Percentiles rank a stretch among this genome's conserved stretches.
These are phyloP conservation scores for Halocynthia roretzi DNA, from an alignment of 23 tunicate genomes.

Conservation along the genomic window DNA sequence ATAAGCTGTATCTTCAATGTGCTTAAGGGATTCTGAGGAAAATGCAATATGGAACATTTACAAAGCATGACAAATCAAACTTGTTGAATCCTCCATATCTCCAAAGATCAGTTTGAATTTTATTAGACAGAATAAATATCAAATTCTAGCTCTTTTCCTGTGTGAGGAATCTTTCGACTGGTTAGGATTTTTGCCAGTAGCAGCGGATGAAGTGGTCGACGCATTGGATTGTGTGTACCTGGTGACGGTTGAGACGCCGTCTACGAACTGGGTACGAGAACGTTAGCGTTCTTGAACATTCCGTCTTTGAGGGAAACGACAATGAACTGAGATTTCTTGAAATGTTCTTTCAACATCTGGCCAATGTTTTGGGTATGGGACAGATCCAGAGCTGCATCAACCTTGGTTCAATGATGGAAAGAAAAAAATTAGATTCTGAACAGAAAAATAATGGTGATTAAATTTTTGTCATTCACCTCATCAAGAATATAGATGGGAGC, in stretches of 20 bases:
- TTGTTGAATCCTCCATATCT: too few species aligned
- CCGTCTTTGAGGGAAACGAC: conserved; percentile 96
- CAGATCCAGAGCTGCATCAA: conserved; percentile 91
- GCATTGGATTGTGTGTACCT: conserved; percentile 20
- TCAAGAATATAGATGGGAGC: conserved; percentile 98
- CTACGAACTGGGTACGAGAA: conserved; percentile 90
- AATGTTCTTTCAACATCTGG: conserved; percentile 87
- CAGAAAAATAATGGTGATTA: background rate
- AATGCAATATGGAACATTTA: too few species aligned
- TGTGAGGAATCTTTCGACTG: too few species aligned
- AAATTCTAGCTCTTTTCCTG: too few species aligned
- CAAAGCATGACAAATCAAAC: too few species aligned
- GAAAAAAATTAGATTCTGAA: background rate
- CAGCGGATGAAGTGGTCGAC: background rate
- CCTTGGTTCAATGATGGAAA: conserved; percentile 1
- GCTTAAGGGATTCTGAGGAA: too few species aligned
- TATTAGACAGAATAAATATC: too few species aligned
- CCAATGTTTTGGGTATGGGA: conserved; percentile 98
- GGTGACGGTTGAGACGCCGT: conserved; percentile 89
- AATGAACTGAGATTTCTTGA: conserved; percentile 85
- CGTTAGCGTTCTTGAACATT: conserved; percentile 95
- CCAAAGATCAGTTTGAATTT: too few species aligned
- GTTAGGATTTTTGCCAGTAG: background rate
- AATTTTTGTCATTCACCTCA: conserved; percentile 37
- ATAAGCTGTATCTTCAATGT: too few species aligned